Percentiles rank a stretch among this genome's conserved stretches.
These are phyloP conservation scores for Ornithorhynchus anatinus DNA, from an alignment of 2,113 vertebrate genomes.

Conservation along the genomic window DNA sequence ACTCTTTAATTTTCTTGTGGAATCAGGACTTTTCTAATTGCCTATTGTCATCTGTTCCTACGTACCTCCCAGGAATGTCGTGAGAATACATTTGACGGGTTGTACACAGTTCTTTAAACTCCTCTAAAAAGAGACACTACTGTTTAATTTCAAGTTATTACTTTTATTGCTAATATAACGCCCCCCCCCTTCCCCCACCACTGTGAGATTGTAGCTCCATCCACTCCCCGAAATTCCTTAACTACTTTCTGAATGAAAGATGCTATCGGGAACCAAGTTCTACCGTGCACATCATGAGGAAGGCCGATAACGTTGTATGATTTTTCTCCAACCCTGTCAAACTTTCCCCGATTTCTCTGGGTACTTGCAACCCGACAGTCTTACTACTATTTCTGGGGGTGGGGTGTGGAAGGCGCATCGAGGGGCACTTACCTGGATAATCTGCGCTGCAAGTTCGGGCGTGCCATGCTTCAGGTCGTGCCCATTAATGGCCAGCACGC, in stretches of 20 bases:
- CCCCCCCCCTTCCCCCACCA: no score
- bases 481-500: conserved; percentile 91
- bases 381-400: not conserved
- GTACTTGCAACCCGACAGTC: not conserved
- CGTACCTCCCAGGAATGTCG: not conserved
- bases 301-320: not conserved
- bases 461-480: conserved; percentile 94
- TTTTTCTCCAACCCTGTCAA: not conserved
- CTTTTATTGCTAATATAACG: no score
- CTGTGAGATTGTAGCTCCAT: no score
- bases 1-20: not conserved
- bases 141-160: no score
- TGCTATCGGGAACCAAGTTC: no score
- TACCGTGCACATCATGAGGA: not conserved
- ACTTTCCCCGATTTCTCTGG: not conserved
- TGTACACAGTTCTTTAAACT: not conserved
- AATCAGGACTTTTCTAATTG: not conserved
- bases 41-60: not conserved
- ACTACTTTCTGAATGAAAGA: no score
- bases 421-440: conserved; percentile 86
- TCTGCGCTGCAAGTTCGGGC: conserved; percentile 92
- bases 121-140: not conserved
- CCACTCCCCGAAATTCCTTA: no score
- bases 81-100: not conserved
- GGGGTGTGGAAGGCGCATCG: fast-evolving